Base-by-base conservation (phyloP, 2,888 invertebrate species). In the Timema podura region DNA sequence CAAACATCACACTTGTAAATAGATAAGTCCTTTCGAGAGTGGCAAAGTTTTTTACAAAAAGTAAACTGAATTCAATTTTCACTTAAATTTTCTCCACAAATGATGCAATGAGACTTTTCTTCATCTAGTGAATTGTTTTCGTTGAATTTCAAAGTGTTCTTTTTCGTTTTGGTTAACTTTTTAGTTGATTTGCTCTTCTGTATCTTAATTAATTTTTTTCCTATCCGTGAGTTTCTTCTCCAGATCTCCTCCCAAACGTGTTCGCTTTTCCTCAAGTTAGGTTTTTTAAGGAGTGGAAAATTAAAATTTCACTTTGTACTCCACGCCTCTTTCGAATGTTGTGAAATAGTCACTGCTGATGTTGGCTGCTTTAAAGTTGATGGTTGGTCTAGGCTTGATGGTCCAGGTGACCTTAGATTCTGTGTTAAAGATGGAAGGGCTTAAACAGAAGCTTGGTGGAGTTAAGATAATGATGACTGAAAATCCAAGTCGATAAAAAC, bases 401-500 rank as follows among this genome's bases (percentile, higher is more conserved):
- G 15, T 10, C 44, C 16, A n/a, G 16, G 6, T 51, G 16, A 67
- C 11, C 10, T 48, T n/a, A 15, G 5, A 5, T 11, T 7, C 11
- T 11, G 30, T 30, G 44, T 61, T 1, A 3, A 3, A 30, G 30
- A 3, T 30, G 44, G 8, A 61, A 61, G 61, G 61, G 30, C 6
- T 61, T 9, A 9, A 44, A 9, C 44, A 44, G 61, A 61, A 61
- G 16, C 11, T 6, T 8, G 44, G 9, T 6, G 7, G 9, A 45
- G 11, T 44, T 45, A 9, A 45, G 61, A 44, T 9, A 44, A 44
- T 15, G 61, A 44, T 9, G 61, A n/a, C 6, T 61, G 44, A 30
- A 61, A 61, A 6, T 61, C 61, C 30, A 61, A 15, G 48, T 68
- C 68, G 47, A 9, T 15, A 44, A 67, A 59, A 59, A 57, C 47